These are phyloP conservation scores for Zosterops lateralis DNA, from an alignment of 2,113 vertebrate species.

Conservation along the genomic window DNA sequence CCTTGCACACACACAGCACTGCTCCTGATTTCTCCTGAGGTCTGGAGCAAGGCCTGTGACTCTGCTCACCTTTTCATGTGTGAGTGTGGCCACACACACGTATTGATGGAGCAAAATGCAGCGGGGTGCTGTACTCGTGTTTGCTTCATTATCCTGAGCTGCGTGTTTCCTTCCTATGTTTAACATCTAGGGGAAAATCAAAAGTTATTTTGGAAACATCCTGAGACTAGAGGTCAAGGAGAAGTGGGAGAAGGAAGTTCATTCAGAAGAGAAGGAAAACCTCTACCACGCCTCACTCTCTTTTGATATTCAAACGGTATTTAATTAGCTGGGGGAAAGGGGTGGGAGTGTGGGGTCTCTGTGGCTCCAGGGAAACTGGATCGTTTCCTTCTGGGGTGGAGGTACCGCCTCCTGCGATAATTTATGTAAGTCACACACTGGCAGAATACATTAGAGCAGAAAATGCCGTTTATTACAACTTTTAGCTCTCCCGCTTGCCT, in stretches of 20 bases:
- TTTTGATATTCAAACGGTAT: conserved; percentile 73
- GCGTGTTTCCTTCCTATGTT: neutral
- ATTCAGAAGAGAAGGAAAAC: conserved; percentile 52
- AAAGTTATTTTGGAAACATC: conserved; percentile 65
- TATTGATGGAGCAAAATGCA: neutral
- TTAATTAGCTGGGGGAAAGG: neutral
- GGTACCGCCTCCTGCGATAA: conserved; percentile 35
- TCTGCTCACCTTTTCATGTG: neutral
- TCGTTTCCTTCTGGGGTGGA: conserved; percentile 27
- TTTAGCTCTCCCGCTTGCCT: conserved; percentile 51
- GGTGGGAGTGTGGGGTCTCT: neutral
- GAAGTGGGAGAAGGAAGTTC: conserved; percentile 57
- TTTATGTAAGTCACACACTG: conserved; percentile 54
- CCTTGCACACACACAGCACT: neutral
- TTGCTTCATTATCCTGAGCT: neutral
- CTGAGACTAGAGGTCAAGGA: conserved; percentile 49
- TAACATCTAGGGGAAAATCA: conserved; percentile 66
- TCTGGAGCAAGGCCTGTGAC: neutral
- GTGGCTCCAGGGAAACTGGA: conserved; percentile 10
- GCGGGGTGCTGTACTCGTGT: fast-evolving
- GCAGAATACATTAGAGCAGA: conserved; percentile 44
- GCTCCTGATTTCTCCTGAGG: neutral
- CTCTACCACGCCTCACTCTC: conserved; percentile 56
- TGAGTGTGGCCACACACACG: fast-evolving
- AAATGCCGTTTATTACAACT: conserved; percentile 54